These are phyloP conservation scores for Indicator maculatus DNA, from an alignment of 2,113 vertebrate genomes.

Conservation along the genomic window DNA sequence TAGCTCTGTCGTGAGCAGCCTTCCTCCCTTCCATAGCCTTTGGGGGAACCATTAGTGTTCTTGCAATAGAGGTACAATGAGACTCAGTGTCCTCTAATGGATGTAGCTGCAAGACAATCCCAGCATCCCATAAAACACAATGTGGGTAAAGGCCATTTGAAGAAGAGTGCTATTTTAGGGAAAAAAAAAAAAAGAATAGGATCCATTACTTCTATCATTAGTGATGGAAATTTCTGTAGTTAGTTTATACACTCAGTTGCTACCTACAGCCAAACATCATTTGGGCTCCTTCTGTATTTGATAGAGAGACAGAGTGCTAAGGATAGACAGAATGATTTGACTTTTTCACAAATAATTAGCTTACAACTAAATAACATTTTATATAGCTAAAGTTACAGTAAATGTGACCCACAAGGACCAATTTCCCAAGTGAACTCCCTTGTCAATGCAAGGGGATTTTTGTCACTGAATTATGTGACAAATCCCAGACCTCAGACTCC, in stretches of 20 bases:
- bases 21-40: not conserved
- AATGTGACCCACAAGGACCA: not conserved
- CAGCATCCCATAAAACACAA: not conserved
- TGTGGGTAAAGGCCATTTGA: not conserved
- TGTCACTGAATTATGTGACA: not conserved
- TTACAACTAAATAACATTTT: not conserved
- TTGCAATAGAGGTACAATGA: not conserved
- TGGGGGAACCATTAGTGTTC: not conserved
- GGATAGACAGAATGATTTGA: not conserved
- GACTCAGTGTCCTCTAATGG: not conserved
- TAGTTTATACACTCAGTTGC: not conserved
- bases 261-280: not conserved
- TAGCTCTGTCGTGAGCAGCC: not conserved
- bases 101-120: not conserved
- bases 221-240: rapidly evolving
- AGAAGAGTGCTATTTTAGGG: not conserved
- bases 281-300: not conserved
- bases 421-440: not conserved
- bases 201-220: not conserved
- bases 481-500: not conserved
- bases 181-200: not conserved
- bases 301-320: not conserved
- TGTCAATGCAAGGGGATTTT: not conserved
- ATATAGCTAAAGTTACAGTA: not conserved
- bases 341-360: not conserved